Base-by-base conservation (phyloP, 2,113 vertebrate genomes). In the Cettia cetti region DNA sequence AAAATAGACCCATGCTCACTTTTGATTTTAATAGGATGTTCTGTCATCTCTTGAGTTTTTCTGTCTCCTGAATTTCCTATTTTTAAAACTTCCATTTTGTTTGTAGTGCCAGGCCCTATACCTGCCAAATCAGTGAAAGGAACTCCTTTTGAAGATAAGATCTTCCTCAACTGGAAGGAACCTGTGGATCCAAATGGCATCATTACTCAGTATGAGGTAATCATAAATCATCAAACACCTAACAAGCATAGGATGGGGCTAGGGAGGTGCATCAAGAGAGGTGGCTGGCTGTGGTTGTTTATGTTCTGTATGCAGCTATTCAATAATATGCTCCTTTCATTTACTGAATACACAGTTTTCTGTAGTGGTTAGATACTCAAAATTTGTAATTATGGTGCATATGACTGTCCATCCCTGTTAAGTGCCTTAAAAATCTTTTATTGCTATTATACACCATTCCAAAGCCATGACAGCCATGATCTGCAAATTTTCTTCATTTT, bases 171-270 rank as follows among this genome's bases (percentile, higher is more conserved):
- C 94, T 99, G 99, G 99, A 99, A 99, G 94, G 99, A 99, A 89
- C 99, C 99, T 37, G 50, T 98, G 80, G 99, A 99, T 95, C 99
- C 99, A 97, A 99, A 99, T 82, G 99, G 99, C 89, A 96, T 99
- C 96, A 99, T 99, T 97, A 99, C 99, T 88, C 99, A 99, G 71
- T 99, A 99, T 95, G 99, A 99, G 99, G 99, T 99, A 99, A 79
- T 78, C 40, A 42, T 42, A 42, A 42, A 42, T 42, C 28, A 54
- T 72, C 53, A 61, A 91, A 50, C 28, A 77, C 14, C 39, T 81
- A 65, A 39, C 15, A 53, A 87, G 50, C 31, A 35, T 16, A 18
- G 49, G 21, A 37, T 27, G 44, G 42, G 50, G 21, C 40, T 81
- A 21, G 42, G 47, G 61, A 45, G 37, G 22, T 39, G 7, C 0